Evolutionary conservation across 2,888 invertebrate species (phyloP).

Genomic region (Proisotoma minuta): DNA sequence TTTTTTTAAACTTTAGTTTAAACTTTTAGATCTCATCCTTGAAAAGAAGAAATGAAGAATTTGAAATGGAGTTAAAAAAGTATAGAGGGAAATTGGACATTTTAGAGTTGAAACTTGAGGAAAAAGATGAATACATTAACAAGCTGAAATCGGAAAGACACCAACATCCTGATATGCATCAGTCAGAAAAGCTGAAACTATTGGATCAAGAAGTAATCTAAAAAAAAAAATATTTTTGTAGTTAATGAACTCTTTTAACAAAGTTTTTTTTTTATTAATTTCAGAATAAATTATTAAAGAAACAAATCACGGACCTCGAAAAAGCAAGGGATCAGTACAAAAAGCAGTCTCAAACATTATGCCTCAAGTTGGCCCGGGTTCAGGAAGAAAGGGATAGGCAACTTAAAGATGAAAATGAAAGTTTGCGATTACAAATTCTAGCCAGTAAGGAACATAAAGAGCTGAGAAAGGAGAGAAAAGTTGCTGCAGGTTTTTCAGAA

Average conservation of each 20-base stretch:
- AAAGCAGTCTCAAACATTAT: slow-evolving; percentile 23
- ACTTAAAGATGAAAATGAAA: slow-evolving; percentile 37
- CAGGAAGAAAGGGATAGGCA: slow-evolving; percentile 30
- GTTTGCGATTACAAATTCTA: slow-evolving; percentile 34
- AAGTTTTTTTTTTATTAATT: slow-evolving; percentile 7
- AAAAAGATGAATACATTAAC: slow-evolving; percentile 32
- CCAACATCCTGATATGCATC: slow-evolving; percentile 20
- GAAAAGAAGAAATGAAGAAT: slow-evolving; percentile 12
- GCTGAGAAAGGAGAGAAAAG: slow-evolving; percentile 32
- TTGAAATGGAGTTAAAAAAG: slow-evolving; percentile 26
- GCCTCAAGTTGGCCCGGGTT: slow-evolving; percentile 17
- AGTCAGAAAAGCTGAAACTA: slow-evolving; percentile 16
- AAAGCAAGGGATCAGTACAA: slow-evolving; percentile 26
- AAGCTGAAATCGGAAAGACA: slow-evolving; percentile 18
- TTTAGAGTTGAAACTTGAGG: slow-evolving; percentile 34
- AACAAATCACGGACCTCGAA: slow-evolving; percentile 19
- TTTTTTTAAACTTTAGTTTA: neutral
- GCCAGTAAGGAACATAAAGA: slow-evolving; percentile 34
- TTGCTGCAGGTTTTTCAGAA: slow-evolving; percentile 25
- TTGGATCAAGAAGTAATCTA: slow-evolving; percentile 34
- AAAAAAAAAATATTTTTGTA: neutral
- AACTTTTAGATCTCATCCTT: slow-evolving; percentile 17
- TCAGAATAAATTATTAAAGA: slow-evolving; percentile 28
- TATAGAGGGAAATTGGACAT: slow-evolving; percentile 19
- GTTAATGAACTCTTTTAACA: no score